Percentiles rank a stretch among this genome's conserved stretches.
phyloP scores from a whole-genome alignment of 2,888 invertebrate genomes.

The Craniophora ligustri region DNA sequence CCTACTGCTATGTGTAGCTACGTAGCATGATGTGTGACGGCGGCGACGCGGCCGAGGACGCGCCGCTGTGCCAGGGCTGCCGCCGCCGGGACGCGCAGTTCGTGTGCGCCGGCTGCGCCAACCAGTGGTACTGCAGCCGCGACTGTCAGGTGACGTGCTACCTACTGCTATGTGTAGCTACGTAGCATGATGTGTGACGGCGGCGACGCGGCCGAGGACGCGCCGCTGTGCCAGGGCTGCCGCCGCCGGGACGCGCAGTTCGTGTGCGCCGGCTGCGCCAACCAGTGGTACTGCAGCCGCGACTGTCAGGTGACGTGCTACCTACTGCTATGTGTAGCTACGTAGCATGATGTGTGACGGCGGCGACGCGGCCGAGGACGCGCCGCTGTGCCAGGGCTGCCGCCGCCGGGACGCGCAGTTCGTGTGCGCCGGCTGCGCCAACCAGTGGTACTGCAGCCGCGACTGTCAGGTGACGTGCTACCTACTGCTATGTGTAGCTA shows the following conservation, averaged over 20 bases:
- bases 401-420: slow-evolving; percentile 94
- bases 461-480: slow-evolving; percentile 94
- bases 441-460: slow-evolving; percentile 98
- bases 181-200: too few relatives aligned
- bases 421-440: slow-evolving; percentile 96
- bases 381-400: slow-evolving; percentile 96
- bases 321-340: background rate
- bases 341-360: too few relatives aligned
- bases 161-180: background rate
- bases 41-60: slow-evolving; percentile 79
- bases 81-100: slow-evolving; percentile 94
- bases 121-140: slow-evolving; percentile 98
- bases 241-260: too few relatives aligned
- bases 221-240: too few relatives aligned
- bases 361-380: slow-evolving; percentile 79
- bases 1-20: background rate
- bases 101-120: slow-evolving; percentile 96
- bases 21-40: too few relatives aligned
- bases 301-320: too few relatives aligned
- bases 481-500: background rate
- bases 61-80: slow-evolving; percentile 96
- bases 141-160: slow-evolving; percentile 94
- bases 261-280: too few relatives aligned
- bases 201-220: too few relatives aligned
- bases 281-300: too few relatives aligned